Evolutionary conservation across 2,888 invertebrate genomes (phyloP).

Genomic region (Agrilus mali): DNA sequence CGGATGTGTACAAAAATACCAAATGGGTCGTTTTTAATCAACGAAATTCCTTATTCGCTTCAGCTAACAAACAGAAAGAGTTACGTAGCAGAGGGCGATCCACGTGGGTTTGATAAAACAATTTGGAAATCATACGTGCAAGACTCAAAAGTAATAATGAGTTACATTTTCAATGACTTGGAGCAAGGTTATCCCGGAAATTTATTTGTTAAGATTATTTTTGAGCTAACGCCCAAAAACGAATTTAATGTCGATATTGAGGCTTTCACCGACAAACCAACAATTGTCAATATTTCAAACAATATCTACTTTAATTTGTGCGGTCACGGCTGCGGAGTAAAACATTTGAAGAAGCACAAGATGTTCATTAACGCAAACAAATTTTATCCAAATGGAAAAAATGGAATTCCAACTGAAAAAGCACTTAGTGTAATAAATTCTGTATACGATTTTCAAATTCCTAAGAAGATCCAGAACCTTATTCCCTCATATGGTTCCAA

Average conservation of each 20-base stretch:
- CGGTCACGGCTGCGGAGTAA: conserved; percentile 62
- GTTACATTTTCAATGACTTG: conserved; percentile 58
- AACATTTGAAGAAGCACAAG: conserved; percentile 53
- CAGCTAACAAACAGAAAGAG: conserved; percentile 51
- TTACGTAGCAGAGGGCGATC: conserved; percentile 68
- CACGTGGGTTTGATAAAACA: conserved; percentile 63
- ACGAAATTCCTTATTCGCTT: conserved; percentile 52
- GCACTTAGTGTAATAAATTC: conserved; percentile 58
- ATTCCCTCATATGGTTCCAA: conserved; percentile 49
- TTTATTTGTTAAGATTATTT: conserved; percentile 54
- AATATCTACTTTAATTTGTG: conserved; percentile 83
- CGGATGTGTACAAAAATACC: conserved; percentile 68
- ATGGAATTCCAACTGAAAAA: conserved; percentile 60
- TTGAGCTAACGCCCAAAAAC: conserved; percentile 59
- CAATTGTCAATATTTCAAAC: conserved; percentile 74
- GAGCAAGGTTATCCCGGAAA: conserved; percentile 84
- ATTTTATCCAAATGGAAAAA: conserved; percentile 53
- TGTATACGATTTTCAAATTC: conserved; percentile 57
- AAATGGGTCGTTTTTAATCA: conserved; percentile 53
- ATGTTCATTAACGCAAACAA: conserved; percentile 66
- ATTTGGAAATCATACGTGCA: conserved; percentile 52
- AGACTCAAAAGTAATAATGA: conserved; percentile 54
- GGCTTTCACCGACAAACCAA: conserved; percentile 63
- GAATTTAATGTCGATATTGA: conserved; percentile 61
- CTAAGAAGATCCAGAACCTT: conserved; percentile 48